Percentiles rank a stretch among this genome's conserved stretches.
phyloP scores from a whole-genome alignment of 2,797 vertebrate genomes.

The Cuniculus paca region DNA sequence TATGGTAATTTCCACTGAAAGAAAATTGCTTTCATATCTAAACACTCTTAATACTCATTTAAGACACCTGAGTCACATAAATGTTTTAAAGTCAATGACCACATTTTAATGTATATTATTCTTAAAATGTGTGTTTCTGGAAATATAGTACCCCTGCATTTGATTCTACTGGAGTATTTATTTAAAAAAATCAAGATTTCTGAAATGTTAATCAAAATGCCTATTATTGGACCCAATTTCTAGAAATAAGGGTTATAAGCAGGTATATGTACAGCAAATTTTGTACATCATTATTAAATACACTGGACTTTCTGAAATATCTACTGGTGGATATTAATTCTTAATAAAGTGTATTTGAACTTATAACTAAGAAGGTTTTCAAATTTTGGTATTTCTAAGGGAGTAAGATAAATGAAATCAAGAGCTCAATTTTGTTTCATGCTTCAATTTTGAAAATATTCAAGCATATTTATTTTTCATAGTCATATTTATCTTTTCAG shows the following conservation, averaged over 20 bases:
- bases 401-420: conserved; percentile 39
- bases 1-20: neutral
- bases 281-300: neutral
- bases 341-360: neutral
- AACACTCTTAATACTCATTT: neutral
- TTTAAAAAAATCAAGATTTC: neutral
- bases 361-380: neutral
- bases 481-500: conserved; percentile 46
- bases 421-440: neutral
- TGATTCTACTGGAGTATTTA: neutral
- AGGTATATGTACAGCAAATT: neutral
- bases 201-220: neutral
- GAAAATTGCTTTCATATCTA: neutral
- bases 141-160: neutral
- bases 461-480: conserved; percentile 27
- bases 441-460: conserved; percentile 21
- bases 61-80: neutral
- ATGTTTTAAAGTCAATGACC: neutral
- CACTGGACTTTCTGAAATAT: conserved; percentile 19
- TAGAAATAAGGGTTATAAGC: neutral
- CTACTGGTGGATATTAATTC: neutral
- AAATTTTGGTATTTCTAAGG: neutral
- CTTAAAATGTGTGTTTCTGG: neutral
- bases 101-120: conserved; percentile 11
- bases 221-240: neutral